These are phyloP conservation scores for Hoplias malabaricus DNA, from an alignment of 2,113 vertebrate species.

Conservation along the genomic window DNA sequence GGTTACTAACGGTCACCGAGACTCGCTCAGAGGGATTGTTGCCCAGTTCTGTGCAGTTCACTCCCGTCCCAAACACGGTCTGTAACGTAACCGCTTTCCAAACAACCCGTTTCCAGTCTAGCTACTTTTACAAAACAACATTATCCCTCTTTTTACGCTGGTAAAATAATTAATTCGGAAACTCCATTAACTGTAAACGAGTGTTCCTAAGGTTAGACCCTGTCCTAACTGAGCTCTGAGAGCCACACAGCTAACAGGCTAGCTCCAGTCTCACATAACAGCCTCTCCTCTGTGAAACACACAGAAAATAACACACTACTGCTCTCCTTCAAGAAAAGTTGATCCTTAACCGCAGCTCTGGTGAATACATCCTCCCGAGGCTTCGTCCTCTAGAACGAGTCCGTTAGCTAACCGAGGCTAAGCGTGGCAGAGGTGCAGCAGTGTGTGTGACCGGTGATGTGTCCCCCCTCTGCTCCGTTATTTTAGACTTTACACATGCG, in stretches of 20 bases:
- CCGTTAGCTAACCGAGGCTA: neutral
- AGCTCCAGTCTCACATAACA: neutral
- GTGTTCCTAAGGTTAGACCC: neutral
- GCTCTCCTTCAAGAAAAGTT: neutral
- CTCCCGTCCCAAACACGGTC: neutral
- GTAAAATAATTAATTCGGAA: too few relatives aligned
- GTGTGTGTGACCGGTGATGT: neutral
- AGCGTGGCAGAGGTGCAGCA: neutral
- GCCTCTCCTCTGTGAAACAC: neutral
- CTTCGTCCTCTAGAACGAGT: neutral
- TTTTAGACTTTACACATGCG: constrained; percentile 13
- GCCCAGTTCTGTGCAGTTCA: too few relatives aligned
- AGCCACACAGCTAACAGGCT: neutral
- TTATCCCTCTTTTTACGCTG: too few relatives aligned
- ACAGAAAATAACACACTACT: neutral
- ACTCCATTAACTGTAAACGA: too few relatives aligned
- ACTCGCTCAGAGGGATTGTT: too few relatives aligned
- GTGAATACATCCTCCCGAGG: neutral
- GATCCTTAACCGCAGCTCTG: neutral
- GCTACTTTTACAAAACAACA: too few relatives aligned
- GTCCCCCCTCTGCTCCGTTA: constrained; percentile 24
- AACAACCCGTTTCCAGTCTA: neutral
- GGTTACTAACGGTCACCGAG: too few relatives aligned
- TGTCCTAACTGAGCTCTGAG: neutral
- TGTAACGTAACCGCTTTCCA: neutral